Evolutionary conservation across 2,113 vertebrate species (phyloP), one percentile per base, ranked within the genome.

Genomic region (Alouatta palliata): DNA sequence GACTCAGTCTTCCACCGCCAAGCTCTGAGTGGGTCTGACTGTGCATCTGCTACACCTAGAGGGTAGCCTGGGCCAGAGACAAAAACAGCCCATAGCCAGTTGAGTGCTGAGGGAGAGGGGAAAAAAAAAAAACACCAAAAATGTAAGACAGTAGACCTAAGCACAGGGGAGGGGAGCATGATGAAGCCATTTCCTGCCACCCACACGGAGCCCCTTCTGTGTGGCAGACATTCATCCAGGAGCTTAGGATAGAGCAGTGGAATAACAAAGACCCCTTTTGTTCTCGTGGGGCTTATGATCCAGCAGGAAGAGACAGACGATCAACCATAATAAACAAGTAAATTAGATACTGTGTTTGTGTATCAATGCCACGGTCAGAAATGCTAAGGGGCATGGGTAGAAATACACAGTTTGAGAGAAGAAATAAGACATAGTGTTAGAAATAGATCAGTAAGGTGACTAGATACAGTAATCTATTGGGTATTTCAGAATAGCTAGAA

Each of bases 251-350:
- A n/a, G 35, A 25, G 35, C 32, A 6, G 37, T 40, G 70, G 40
- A 5, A 21, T 20, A 47, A n/a, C 12, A 27, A 35, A 85, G 37
- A 37, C 10, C 7, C 7, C 70, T 52, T 52, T 52, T 23, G 8
- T 25, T 52, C n/a, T 58, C 1, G 0, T 6, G 8, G n/a, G 43
- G 1, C 16, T 5, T 47, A 32, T 47, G n/a, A 77, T 37, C 25
- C 23, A 21, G 21, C 45, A 25, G 56, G 43, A 79, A 23, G 37
- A 68, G 76, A 37, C 66, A 88, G 37, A 64, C 4, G 2, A 58
- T 58, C 27, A 56, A 16, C 58, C 49, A 16, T 25, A 43, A 23
- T 27, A 68, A n/a, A 13, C 23, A 76, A 43, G 64, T 25, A 8
- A 8, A 19, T 70, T 64, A 14, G 27, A 10, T 17, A 21, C 30